phyloP scores from a whole-genome alignment of 2,797 vertebrate species.

The Chiroxiphia lanceolata region DNA sequence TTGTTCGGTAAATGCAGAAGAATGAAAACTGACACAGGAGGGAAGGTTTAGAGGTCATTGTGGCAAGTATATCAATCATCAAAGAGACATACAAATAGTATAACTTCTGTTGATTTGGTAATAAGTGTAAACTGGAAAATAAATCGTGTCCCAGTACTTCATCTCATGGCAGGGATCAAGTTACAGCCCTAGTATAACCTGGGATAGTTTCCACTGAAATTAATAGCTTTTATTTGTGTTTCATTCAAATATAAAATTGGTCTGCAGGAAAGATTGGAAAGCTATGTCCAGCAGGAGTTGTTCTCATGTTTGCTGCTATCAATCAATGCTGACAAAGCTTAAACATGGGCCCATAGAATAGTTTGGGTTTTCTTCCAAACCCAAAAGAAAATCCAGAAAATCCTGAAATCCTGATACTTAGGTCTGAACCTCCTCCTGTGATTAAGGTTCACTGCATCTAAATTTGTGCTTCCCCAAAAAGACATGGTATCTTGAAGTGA shows the following conservation, averaged over 20 bases:
- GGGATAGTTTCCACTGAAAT: not conserved
- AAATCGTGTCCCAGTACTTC: not conserved
- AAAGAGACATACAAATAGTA: not conserved
- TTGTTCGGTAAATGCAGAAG: not conserved
- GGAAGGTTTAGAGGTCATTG: not conserved
- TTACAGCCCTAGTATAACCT: not conserved
- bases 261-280: not conserved
- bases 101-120: not conserved
- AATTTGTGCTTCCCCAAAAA: not conserved
- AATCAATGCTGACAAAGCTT: not conserved
- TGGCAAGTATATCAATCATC: not conserved
- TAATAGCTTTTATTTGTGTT: not conserved
- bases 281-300: not conserved
- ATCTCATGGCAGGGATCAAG: not conserved
- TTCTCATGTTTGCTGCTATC: not conserved
- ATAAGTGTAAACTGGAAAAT: not conserved
- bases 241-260: not conserved
- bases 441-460: not conserved
- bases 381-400: not conserved
- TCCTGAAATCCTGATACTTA: not conserved
- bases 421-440: not conserved
- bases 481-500: not conserved
- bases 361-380: not conserved
- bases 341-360: not conserved
- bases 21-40: not conserved